These are phyloP conservation scores for Pyrocoelia pectoralis DNA, from an alignment of 2,888 invertebrate genomes.

Conservation along the genomic window DNA sequence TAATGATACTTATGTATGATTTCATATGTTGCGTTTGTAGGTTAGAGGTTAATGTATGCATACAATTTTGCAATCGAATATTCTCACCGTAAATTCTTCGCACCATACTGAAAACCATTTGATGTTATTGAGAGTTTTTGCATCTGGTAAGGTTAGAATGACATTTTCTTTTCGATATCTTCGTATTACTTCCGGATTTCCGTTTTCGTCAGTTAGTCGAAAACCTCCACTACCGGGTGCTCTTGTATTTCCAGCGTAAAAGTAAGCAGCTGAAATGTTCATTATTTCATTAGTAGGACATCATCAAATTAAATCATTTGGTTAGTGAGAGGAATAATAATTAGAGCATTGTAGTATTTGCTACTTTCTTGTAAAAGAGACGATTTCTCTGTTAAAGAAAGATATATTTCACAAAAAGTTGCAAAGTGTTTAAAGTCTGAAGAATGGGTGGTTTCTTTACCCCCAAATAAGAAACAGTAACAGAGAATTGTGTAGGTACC, in stretches of 20 bases:
- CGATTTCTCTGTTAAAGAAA: no score
- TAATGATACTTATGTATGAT: not conserved
- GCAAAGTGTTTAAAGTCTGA: no score
- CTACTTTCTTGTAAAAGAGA: no score
- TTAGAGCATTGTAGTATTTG: no score
- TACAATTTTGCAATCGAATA: not conserved
- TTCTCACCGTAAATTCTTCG: slow-evolving; percentile 81
- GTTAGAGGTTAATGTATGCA: slow-evolving; percentile 6
- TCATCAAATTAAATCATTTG: no score
- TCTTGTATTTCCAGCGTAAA: slow-evolving; percentile 83
- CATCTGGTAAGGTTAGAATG: slow-evolving; percentile 87
- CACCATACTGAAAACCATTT: slow-evolving; percentile 94
- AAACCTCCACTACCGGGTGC: slow-evolving; percentile 73
- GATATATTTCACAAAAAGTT: no score
- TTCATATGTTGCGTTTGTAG: not conserved
- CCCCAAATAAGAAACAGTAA: no score
- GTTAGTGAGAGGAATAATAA: no score
- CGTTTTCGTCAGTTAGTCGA: slow-evolving; percentile 84
- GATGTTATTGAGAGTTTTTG: slow-evolving; percentile 81
- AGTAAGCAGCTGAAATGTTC: slow-evolving; percentile 85
- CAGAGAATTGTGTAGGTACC: no score
- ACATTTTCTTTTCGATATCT: slow-evolving; percentile 83
- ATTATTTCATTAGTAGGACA: not conserved
- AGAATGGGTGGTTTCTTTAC: no score
- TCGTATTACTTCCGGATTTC: slow-evolving; percentile 78